phyloP scores from a whole-genome alignment of 1,140 invertebrate genomes.

The Drosophila takahashii region DNA sequence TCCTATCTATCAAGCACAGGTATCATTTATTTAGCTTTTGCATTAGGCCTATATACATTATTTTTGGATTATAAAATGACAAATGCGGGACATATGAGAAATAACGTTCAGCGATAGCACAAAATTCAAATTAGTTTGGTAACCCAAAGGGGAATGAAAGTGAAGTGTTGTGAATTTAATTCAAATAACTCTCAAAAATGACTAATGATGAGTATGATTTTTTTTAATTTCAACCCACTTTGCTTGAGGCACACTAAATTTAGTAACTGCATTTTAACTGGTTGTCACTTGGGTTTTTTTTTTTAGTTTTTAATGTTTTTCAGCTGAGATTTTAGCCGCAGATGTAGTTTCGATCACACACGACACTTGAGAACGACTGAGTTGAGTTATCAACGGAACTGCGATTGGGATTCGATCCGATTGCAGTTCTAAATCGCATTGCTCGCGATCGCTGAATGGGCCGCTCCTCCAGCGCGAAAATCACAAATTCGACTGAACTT shows the following conservation, averaged over 20 bases:
- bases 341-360: constrained; percentile 16
- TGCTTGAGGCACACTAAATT: constrained; percentile 73
- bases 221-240: constrained; percentile 60
- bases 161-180: constrained; percentile 11
- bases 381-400: constrained; percentile 26
- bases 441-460: constrained; percentile 38
- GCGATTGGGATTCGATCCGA: constrained; percentile 51
- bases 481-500: constrained; percentile 83
- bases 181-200: constrained; percentile 16
- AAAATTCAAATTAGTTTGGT: constrained; percentile 34
- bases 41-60: constrained; percentile 31
- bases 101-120: constrained; percentile 26
- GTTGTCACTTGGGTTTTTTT: constrained; percentile 8
- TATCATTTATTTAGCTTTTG: constrained; percentile 41
- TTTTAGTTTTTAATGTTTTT: neutral
- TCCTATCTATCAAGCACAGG: constrained; percentile 30
- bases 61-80: constrained; percentile 47
- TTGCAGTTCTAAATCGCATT: constrained; percentile 68
- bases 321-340: neutral
- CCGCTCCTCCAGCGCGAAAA: constrained; percentile 73
- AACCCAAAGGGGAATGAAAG: constrained; percentile 6
- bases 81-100: constrained; percentile 44
- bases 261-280: constrained; percentile 66
- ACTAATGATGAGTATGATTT: neutral
- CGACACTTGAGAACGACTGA: constrained; percentile 27